These are phyloP conservation scores for Drosophila sechellia DNA, from an alignment of 1,140 invertebrate genomes.

Conservation along the genomic window DNA sequence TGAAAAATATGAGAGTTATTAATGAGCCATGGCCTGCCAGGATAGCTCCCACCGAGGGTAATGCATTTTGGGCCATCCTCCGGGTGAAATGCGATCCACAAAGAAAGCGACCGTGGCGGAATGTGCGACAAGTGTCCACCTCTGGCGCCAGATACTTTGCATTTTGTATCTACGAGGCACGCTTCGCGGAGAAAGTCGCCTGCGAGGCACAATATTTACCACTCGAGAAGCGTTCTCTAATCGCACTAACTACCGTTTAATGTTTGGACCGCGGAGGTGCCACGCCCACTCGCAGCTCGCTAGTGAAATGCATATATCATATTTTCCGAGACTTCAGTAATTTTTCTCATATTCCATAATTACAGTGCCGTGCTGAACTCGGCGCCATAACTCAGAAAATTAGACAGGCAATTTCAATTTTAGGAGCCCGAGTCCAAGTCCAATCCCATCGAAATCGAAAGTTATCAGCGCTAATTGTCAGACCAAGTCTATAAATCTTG, in stretches of 20 bases:
- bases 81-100: slow-evolving; percentile 58
- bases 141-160: slow-evolving; percentile 64
- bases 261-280: slow-evolving; percentile 43
- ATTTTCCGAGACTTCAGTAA: slow-evolving; percentile 54
- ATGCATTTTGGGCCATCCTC: slow-evolving; percentile 1
- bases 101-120: slow-evolving; percentile 71
- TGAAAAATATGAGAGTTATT: slow-evolving; percentile 74
- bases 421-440: slow-evolving; percentile 1
- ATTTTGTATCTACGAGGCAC: slow-evolving; percentile 14
- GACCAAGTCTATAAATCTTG: slow-evolving; percentile 66
- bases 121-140: slow-evolving; percentile 79
- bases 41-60: slow-evolving; percentile 35
- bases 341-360: slow-evolving; percentile 67
- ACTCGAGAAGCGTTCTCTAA: slow-evolving; percentile 45
- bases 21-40: slow-evolving; percentile 60
- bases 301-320: slow-evolving; percentile 16
- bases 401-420: slow-evolving; percentile 77
- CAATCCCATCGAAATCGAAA: slow-evolving; percentile 36
- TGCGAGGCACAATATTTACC: slow-evolving; percentile 53
- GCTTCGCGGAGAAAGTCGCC: slow-evolving; percentile 35
- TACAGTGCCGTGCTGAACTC: slow-evolving; percentile 52
- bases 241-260: slow-evolving; percentile 77
- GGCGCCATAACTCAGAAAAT: slow-evolving; percentile 70
- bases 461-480: slow-evolving; percentile 77
- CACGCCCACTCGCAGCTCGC: slow-evolving; percentile 28